Percentiles rank a stretch among this genome's conserved stretches.
These are phyloP conservation scores for Oreotragus oreotragus DNA, from an alignment of 2,113 vertebrate species.

Conservation along the genomic window DNA sequence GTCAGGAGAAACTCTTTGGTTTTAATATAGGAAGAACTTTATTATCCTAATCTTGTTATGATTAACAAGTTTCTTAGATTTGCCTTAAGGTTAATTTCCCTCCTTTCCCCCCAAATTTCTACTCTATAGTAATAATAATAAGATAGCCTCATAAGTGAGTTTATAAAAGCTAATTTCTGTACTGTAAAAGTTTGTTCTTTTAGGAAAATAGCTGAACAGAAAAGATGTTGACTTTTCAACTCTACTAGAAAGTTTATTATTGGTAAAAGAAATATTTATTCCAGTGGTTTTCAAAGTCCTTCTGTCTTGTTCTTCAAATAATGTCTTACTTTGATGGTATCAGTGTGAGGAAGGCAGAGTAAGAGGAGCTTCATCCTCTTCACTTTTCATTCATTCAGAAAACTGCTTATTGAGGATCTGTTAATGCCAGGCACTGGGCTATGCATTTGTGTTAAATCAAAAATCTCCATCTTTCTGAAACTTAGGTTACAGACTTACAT, in stretches of 20 bases:
- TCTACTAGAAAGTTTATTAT: background rate
- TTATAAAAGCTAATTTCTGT: background rate
- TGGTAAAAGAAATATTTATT: background rate
- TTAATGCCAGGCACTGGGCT: background rate
- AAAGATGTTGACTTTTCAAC: background rate
- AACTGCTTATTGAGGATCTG: background rate
- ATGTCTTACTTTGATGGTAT: background rate
- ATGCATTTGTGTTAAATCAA: background rate
- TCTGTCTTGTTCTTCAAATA: background rate
- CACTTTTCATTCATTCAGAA: background rate
- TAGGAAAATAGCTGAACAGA: background rate
- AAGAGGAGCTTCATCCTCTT: background rate
- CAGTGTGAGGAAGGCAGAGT: background rate
- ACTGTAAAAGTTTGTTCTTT: slow-evolving; percentile 7
- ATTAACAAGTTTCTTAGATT: slow-evolving; percentile 11
- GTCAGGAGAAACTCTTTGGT: background rate
- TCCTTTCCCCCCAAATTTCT: background rate
- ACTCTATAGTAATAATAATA: background rate
- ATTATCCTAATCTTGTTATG: background rate
- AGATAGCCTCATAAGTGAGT: background rate
- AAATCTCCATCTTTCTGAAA: background rate
- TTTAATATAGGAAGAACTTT: background rate
- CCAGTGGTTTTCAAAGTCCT: background rate
- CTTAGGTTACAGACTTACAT: background rate
- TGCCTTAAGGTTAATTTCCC: background rate